Base-by-base conservation (phyloP, 2,797 vertebrate genomes). In the Anguilla obscura region DNA sequence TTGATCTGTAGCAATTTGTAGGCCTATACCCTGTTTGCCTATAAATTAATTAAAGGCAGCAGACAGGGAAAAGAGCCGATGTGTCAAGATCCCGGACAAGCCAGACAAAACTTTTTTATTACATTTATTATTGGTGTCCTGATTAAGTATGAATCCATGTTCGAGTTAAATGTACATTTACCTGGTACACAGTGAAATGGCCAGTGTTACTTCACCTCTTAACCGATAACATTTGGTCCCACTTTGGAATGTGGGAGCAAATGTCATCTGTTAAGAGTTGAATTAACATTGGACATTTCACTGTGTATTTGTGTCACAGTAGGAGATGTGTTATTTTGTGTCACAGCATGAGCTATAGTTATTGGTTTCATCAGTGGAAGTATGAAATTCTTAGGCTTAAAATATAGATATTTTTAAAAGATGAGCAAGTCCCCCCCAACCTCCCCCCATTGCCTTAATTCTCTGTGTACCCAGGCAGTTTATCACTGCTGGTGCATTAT, bases 41-140 rank as follows among this genome's bases (percentile, higher is more conserved):
- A 85, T 88, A 1, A 74, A 74, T 54, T 88, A 83, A 79, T 85
- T 56, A 74, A 40, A 36, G 50, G 21, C 45, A 24, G 48, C 33
- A 54, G 36, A 74, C 3, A 85, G 54, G 69, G 27, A 48, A 79
- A 63, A 30, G 24, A 52, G 33, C 60, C 24, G 60, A 18, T 48
- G 18, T 86, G 33, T 36, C 69, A 45, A 7, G 36, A 6, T 18
- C 56, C 16, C 24, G 6, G 9, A 27, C 7, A n/a, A 69, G 3
- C 63, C 24, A 33, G 30, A 74, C 69, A 3, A 33, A 30, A 74
- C 9, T n/a, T 24, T 69, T 69, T 74, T 74, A 30, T 36, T 36
- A 36, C 69, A 74, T 33, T 33, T 74, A 33, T 36, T 74, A 27
- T 27, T 30, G 30, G 69, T 74, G 69, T 36, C 1, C 10, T 33